A percentile compares a stretch with the other conserved stretches of the same genome.
These are phyloP conservation scores for Rhynchomys soricoides DNA, from an alignment of 2,113 vertebrate genomes.

Conservation along the genomic window DNA sequence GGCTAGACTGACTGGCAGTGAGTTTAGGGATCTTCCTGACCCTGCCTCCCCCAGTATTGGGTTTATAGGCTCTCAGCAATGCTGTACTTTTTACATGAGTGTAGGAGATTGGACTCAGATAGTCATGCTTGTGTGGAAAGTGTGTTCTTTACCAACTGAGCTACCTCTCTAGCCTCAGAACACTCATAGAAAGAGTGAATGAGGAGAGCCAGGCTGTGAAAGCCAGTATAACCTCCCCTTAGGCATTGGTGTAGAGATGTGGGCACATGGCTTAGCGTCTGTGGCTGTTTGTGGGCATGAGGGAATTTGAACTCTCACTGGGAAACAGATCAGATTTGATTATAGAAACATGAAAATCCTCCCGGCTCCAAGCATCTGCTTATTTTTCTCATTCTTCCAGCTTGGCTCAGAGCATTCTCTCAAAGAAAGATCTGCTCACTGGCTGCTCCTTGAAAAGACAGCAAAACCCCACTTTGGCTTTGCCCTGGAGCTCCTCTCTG, in stretches of 20 bases:
- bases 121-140: not conserved
- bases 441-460: not conserved
- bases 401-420: not conserved
- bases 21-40: too few relatives aligned
- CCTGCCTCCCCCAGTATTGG: not conserved
- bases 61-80: not conserved
- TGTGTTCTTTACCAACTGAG: not conserved
- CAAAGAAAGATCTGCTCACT: not conserved
- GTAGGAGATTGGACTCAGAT: not conserved
- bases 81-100: not conserved
- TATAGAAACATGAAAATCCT: not conserved
- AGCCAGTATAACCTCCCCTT: not conserved
- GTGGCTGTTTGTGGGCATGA: not conserved
- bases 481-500: not conserved
- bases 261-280: not conserved
- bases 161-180: not conserved
- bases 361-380: constrained; percentile 8
- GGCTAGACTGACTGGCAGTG: too few relatives aligned
- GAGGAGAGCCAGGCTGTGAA: not conserved
- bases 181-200: not conserved
- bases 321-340: not conserved
- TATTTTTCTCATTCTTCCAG: not conserved
- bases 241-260: accelerated
- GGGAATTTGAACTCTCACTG: not conserved
- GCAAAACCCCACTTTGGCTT: not conserved